phyloP scores from a whole-genome alignment of 2,888 invertebrate species.

The Drosophila cyrtoloma region DNA sequence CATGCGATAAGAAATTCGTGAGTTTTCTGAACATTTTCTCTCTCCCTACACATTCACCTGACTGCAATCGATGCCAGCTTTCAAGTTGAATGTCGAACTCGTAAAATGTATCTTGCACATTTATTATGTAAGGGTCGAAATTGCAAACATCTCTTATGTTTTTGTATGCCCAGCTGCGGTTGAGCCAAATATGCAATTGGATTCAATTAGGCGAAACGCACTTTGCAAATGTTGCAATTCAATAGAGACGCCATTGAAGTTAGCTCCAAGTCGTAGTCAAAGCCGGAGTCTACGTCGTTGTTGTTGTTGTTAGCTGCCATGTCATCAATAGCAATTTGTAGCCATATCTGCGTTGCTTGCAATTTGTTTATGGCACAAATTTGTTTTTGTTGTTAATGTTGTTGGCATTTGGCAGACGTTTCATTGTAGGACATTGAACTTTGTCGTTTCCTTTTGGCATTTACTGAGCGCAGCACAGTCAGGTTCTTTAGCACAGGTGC shows the following conservation, averaged over 20 bases:
- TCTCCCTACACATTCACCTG: slow-evolving; percentile 32
- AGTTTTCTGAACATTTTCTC: background rate
- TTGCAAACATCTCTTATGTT: slow-evolving; percentile 55
- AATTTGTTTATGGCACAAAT: slow-evolving; percentile 74
- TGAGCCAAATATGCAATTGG: slow-evolving; percentile 30
- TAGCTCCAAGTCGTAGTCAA: slow-evolving; percentile 16
- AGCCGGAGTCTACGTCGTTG: slow-evolving; percentile 1
- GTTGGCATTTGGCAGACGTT: slow-evolving; percentile 55
- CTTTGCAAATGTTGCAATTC: slow-evolving; percentile 46
- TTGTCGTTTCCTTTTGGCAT: slow-evolving; percentile 52
- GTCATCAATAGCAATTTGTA: slow-evolving; percentile 73
- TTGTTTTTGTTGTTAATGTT: slow-evolving; percentile 27
- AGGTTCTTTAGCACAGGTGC: slow-evolving; percentile 41
- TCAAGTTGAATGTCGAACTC: slow-evolving; percentile 72
- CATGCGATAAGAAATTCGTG: background rate
- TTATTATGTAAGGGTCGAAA: slow-evolving; percentile 71
- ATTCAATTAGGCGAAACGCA: slow-evolving; percentile 58
- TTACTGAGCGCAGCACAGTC: slow-evolving; percentile 26
- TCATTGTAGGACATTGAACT: slow-evolving; percentile 69
- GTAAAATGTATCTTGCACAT: slow-evolving; percentile 33
- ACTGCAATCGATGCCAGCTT: slow-evolving; percentile 26
- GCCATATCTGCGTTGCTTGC: slow-evolving; percentile 41
- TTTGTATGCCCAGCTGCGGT: slow-evolving; percentile 50
- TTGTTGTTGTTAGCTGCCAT: slow-evolving; percentile 47
- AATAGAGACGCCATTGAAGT: slow-evolving; percentile 50